These are phyloP conservation scores for Philaethria dido DNA, from an alignment of 2,888 invertebrate species.

Conservation along the genomic window DNA sequence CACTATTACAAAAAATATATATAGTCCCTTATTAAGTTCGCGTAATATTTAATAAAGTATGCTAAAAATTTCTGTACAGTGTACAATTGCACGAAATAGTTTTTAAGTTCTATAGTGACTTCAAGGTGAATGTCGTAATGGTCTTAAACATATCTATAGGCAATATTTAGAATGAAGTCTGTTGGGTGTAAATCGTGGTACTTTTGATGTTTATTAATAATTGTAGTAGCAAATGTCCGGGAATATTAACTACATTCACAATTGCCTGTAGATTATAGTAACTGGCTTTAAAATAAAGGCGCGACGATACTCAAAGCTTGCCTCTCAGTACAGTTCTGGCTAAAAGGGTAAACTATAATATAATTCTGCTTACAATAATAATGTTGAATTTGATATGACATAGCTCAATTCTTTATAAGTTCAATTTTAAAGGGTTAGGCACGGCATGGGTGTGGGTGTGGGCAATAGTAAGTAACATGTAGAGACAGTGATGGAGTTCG, in stretches of 20 bases:
- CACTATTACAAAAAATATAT: slow-evolving; percentile 18
- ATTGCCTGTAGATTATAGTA: slow-evolving; percentile 42
- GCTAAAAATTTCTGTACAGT: slow-evolving; percentile 22
- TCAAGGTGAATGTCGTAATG: slow-evolving; percentile 47
- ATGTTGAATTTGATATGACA: slow-evolving; percentile 35
- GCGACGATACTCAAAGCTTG: slow-evolving; percentile 58
- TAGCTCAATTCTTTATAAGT: slow-evolving; percentile 60
- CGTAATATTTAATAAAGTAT: slow-evolving; percentile 14
- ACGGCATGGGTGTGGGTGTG: slow-evolving; percentile 61
- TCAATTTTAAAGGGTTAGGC: slow-evolving; percentile 60
- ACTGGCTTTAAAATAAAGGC: slow-evolving; percentile 33
- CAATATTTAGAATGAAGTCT: slow-evolving; percentile 39
- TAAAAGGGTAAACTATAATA: slow-evolving; percentile 28
- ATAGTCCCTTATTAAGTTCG: slow-evolving; percentile 29
- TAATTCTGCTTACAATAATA: slow-evolving; percentile 34
- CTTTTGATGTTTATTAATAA: not conserved
- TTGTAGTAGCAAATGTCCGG: not conserved
- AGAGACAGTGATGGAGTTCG: slow-evolving; percentile 71
- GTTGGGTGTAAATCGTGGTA: not conserved
- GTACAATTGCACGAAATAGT: slow-evolving; percentile 27
- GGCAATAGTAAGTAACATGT: slow-evolving; percentile 68
- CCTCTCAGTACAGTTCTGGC: slow-evolving; percentile 61
- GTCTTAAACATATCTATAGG: slow-evolving; percentile 44
- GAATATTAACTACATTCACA: slow-evolving; percentile 17
- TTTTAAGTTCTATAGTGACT: slow-evolving; percentile 39